These are phyloP conservation scores for Zele albiditarsus DNA, from an alignment of 2,888 invertebrate genomes.

Conservation along the genomic window DNA sequence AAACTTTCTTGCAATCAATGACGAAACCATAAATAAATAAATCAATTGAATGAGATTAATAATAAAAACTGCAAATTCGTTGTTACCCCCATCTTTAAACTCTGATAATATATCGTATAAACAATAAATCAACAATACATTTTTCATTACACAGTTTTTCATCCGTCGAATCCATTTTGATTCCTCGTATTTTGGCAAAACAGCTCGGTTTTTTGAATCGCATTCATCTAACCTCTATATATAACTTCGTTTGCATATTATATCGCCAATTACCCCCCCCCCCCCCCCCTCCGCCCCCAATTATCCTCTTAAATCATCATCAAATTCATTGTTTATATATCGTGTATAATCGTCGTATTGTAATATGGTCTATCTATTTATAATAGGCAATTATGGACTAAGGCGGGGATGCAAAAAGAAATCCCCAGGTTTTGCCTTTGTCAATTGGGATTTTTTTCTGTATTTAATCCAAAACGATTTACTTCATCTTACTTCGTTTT, in stretches of 20 bases:
- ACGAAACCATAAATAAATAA: conserved; percentile 34
- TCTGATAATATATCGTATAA: conserved; percentile 48
- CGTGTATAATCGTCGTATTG: conserved; percentile 63
- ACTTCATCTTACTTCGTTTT: conserved; percentile 14
- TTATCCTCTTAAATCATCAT: conserved; percentile 13
- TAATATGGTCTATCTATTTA: conserved; percentile 67
- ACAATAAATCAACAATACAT: conserved; percentile 54
- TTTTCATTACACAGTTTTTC: conserved; percentile 34
- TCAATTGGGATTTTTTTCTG: conserved; percentile 48
- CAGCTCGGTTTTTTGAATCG: conserved; percentile 46
- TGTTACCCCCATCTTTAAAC: conserved; percentile 47
- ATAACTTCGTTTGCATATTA: conserved; percentile 3
- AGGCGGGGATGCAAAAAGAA: conserved; percentile 63
- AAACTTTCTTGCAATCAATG: background rate
- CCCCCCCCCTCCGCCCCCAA: too few species aligned
- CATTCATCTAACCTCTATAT: conserved; percentile 11
- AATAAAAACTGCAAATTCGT: conserved; percentile 37
- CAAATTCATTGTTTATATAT: conserved; percentile 49
- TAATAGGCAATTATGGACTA: conserved; percentile 65
- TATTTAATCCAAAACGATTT: conserved; percentile 31
- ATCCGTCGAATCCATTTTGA: conserved; percentile 34
- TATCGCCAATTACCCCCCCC: conserved; percentile 9
- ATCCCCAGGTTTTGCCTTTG: conserved; percentile 56
- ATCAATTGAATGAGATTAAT: conserved; percentile 43
- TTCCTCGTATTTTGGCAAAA: conserved; percentile 57